Evolutionary conservation across 2,888 invertebrate species (phyloP).

Genomic region (Melieria picta): DNA sequence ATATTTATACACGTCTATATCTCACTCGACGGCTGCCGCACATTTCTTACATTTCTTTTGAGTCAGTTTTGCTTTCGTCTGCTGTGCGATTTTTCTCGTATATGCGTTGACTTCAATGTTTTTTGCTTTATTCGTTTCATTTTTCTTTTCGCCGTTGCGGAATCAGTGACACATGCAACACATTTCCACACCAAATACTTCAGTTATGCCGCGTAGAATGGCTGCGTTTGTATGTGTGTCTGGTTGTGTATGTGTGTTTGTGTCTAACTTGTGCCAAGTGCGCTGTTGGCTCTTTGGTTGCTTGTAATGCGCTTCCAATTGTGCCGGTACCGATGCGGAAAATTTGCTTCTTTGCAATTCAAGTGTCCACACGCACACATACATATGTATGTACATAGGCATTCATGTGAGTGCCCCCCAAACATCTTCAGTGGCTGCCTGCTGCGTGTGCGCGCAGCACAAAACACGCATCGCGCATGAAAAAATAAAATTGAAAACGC

Average conservation of each 20-base stretch:
- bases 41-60: too few species aligned
- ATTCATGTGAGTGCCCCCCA: too few species aligned
- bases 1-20: too few species aligned
- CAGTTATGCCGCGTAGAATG: conserved; percentile 6
- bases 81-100: not conserved
- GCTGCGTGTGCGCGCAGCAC: too few species aligned
- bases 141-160: conserved; percentile 6
- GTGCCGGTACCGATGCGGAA: conserved; percentile 20
- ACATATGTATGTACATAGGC: too few species aligned
- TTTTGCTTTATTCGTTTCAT: not conserved
- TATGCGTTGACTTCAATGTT: conserved; percentile 1
- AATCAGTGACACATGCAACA: conserved; percentile 6
- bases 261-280: not conserved
- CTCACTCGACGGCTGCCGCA: too few species aligned
- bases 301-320: conserved; percentile 46
- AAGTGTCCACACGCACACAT: not conserved
- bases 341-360: conserved; percentile 19
- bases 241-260: not conserved
- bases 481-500: too few species aligned
- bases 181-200: not conserved
- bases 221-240: conserved; percentile 13
- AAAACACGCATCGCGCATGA: too few species aligned
- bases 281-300: conserved; percentile 33
- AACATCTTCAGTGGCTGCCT: too few species aligned
- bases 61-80: too few species aligned